Base-by-base conservation (phyloP, 2,888 invertebrate species). In the Apamea monoglypha region DNA sequence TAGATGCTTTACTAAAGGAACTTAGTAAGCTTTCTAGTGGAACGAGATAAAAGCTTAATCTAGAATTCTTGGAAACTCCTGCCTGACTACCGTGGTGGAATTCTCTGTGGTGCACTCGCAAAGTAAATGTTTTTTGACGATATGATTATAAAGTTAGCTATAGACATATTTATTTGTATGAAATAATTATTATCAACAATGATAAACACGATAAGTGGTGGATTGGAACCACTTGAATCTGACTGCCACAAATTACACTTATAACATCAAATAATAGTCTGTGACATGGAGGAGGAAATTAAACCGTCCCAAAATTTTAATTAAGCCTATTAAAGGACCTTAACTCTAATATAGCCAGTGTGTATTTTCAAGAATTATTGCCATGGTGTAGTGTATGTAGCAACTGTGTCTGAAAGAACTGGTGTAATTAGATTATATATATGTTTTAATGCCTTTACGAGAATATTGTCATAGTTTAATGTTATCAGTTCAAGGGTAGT, bases 41-140 rank as follows among this genome's bases (percentile, higher is more conserved):
- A 68, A 68, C 71, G 74, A 70, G 84, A 83, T 82, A 78, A 76
- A 80, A 70, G 68, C 69, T 82, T 74, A 77, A 80, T 80, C 80
- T 87, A 74, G 56, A 75, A 78, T 74, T 64, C 75, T 80, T 76
- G 47, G 70, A 47, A 63, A 68, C 75, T 61, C 47, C 6, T 40
- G 32, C n/a, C 36, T 70, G 44, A 59, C 76, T 69, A 80, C 64
- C 36, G 67, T 66, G 56, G 44, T 59, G 50, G n/a, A 74, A 66
- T 53, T 64, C 5, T 50, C 63, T 50, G 67, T 63, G 7, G 40
- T 40, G 40, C n/a, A 53, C 53, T 67, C 21, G 21, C 29, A n/a
- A 64, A 56, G 14, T 47, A 40, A 80, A 63, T 63, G 3, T 32
- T 67, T 16, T 72, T 32, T 44, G 32, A 36, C 32, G 29, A 50